Conservation (phyloP, 2,113 vertebrate genomes). For the Ciconia stormi region DNA sequence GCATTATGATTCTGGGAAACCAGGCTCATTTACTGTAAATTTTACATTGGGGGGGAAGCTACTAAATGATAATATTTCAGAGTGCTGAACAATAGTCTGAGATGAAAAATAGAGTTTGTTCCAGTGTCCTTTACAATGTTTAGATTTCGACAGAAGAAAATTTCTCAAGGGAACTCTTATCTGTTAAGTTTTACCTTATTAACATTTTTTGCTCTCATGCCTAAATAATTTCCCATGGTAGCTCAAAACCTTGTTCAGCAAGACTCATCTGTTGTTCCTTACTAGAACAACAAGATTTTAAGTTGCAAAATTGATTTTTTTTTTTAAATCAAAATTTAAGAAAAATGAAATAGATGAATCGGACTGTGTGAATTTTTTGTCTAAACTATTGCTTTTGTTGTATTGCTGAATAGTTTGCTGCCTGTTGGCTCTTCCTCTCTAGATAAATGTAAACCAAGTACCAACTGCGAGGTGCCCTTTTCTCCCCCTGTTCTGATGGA, state of each 20-base stretch:
- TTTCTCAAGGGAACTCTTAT: background rate
- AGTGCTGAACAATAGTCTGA: background rate
- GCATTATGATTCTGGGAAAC: background rate
- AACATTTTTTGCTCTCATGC: background rate
- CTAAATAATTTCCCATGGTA: background rate
- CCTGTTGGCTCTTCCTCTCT: background rate
- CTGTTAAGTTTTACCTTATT: background rate
- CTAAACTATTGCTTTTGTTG: background rate
- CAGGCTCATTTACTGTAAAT: background rate
- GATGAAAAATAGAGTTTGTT: background rate
- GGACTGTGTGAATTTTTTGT: background rate
- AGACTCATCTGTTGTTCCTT: background rate
- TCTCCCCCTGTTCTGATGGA: slow-evolving; percentile 60
- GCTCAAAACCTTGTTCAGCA: background rate
- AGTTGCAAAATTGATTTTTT: background rate
- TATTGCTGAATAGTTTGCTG: background rate
- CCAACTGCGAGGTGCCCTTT: slow-evolving; percentile 52
- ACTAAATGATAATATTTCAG: background rate
- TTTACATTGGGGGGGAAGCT: background rate
- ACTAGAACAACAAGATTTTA: background rate
- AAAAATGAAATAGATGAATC: background rate
- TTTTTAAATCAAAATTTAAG: background rate
- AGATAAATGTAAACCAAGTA: slow-evolving; percentile 80
- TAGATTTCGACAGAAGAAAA: background rate
- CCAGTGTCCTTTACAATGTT: background rate